Evolutionary conservation across 2,888 invertebrate genomes (phyloP).

Genomic region (Drosophila paramelanica): DNA sequence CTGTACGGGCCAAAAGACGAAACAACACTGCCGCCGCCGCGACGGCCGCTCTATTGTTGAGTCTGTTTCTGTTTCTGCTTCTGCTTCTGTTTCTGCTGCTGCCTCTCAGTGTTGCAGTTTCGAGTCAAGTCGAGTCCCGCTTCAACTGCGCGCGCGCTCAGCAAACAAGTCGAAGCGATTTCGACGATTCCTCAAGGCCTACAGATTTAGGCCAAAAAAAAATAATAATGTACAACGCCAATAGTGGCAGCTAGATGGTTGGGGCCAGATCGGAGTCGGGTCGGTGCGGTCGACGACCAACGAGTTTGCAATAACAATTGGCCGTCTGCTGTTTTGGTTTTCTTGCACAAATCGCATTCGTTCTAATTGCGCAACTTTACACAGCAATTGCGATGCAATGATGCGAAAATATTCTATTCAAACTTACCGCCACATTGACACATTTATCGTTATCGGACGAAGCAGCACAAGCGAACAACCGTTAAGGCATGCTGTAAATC

Average conservation of each 20-base stretch:
- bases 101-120: conserved; percentile 58
- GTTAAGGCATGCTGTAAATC: neutral
- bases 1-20: conserved; percentile 76
- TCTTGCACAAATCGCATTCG: conserved; percentile 69
- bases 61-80: conserved; percentile 18
- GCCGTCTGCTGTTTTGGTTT: conserved; percentile 46
- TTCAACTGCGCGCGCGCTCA: conserved; percentile 69
- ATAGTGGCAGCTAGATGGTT: conserved; percentile 42
- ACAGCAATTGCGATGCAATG: conserved; percentile 38
- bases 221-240: conserved; percentile 60
- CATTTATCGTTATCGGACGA: conserved; percentile 43
- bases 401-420: conserved; percentile 43
- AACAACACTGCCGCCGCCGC: conserved; percentile 70
- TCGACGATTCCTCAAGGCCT: conserved; percentile 80
- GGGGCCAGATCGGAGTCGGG: conserved; percentile 40
- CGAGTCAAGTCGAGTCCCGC: conserved; percentile 48
- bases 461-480: neutral
- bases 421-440: conserved; percentile 39
- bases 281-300: conserved; percentile 34
- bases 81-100: conserved; percentile 21
- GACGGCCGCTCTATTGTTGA: conserved; percentile 58
- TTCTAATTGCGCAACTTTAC: conserved; percentile 70
- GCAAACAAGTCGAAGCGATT: conserved; percentile 80
- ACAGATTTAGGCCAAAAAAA: conserved; percentile 76
- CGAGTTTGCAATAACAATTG: conserved; percentile 62